Conservation (phyloP, 2,888 invertebrate species). For the Dicyrtomina minuta region DNA sequence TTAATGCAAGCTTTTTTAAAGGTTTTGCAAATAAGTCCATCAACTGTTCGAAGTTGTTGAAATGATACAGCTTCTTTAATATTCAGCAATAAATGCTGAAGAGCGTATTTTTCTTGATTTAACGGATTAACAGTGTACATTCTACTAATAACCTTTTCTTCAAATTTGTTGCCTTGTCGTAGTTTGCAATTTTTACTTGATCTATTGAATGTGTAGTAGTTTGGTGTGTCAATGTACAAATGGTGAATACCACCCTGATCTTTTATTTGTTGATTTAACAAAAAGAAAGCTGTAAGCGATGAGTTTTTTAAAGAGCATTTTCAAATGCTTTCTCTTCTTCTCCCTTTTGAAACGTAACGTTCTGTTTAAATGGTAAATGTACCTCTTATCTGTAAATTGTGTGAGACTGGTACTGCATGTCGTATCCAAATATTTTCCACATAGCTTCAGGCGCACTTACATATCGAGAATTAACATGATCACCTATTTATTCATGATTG, state of each 20-base stretch:
- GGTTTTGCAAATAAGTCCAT: slow-evolving; percentile 42
- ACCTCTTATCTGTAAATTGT: slow-evolving; percentile 54
- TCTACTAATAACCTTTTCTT: background rate
- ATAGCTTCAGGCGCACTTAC: slow-evolving; percentile 54
- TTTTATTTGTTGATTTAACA: background rate
- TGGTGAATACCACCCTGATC: background rate
- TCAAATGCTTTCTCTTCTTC: slow-evolving; percentile 31
- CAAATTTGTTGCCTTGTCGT: background rate
- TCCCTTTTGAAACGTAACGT: slow-evolving; percentile 43
- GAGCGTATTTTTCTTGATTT: too few species aligned
- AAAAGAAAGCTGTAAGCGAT: slow-evolving; percentile 46
- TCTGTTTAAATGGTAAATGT: slow-evolving; percentile 55
- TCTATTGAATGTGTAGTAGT: background rate
- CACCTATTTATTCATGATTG: background rate
- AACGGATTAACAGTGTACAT: slow-evolving; percentile 50
- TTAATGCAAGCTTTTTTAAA: slow-evolving; percentile 52
- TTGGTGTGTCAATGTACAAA: background rate
- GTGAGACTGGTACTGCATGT: slow-evolving; percentile 55
- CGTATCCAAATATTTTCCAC: slow-evolving; percentile 54
- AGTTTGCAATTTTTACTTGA: background rate
- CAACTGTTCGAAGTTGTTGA: slow-evolving; percentile 40
- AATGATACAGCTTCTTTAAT: slow-evolving; percentile 44
- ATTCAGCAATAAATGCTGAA: slow-evolving; percentile 43
- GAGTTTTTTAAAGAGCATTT: slow-evolving; percentile 38
- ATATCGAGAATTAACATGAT: slow-evolving; percentile 47